Conservation (phyloP, 2,888 invertebrate species). For the Drosophila putrida region DNA sequence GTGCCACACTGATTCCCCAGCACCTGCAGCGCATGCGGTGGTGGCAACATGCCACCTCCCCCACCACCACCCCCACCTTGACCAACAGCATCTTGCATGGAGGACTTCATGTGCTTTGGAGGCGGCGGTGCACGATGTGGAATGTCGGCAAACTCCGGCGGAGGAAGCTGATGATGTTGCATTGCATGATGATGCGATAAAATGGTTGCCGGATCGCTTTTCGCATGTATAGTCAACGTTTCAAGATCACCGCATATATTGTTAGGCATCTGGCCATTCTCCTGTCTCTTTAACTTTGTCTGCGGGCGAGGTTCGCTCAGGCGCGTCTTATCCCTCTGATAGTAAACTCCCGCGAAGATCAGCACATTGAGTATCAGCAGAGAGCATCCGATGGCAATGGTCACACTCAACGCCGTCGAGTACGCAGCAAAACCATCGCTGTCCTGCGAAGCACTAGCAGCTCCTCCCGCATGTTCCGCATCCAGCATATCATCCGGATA, state of each 20-base stretch:
- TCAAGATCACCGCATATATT: constrained; percentile 95
- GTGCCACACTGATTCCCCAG: constrained; percentile 90
- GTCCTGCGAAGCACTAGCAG: constrained; percentile 89
- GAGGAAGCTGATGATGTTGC: constrained; percentile 92
- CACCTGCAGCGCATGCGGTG: constrained; percentile 92
- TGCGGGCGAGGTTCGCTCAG: constrained; percentile 87
- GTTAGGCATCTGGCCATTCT: constrained; percentile 95
- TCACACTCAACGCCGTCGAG: constrained; percentile 95
- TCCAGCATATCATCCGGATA: constrained; percentile 83
- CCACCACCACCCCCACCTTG: constrained; percentile 83
- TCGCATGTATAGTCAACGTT: constrained; percentile 86
- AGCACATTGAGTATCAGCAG: constrained; percentile 95
- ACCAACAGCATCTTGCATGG: constrained; percentile 85
- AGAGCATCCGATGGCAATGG: constrained; percentile 97
- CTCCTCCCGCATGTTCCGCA: constrained; percentile 73
- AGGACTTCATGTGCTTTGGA: constrained; percentile 88
- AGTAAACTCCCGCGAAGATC: constrained; percentile 97
- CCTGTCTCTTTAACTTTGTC: constrained; percentile 90
- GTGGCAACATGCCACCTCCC: constrained; percentile 87
- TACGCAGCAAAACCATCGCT: constrained; percentile 96
- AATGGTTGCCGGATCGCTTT: constrained; percentile 90
- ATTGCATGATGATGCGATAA: constrained; percentile 91
- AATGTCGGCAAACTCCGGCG: constrained; percentile 93
- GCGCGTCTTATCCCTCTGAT: constrained; percentile 94
- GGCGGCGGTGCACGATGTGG: constrained; percentile 92